Evolutionary conservation across 1,140 invertebrate genomes (phyloP).

Genomic region (Meloidogyne chitwoodi): DNA sequence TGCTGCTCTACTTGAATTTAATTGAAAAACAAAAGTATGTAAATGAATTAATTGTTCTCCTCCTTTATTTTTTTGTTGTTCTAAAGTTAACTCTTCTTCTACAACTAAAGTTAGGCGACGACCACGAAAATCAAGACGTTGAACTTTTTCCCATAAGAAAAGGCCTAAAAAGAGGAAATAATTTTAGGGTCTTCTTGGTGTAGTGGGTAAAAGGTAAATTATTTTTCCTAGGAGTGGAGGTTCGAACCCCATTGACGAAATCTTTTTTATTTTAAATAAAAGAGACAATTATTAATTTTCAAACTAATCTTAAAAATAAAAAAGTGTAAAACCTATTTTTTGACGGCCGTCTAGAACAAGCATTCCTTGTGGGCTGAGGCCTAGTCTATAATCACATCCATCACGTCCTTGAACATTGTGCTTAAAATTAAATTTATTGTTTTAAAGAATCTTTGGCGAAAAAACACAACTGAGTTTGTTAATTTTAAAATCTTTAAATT

Average conservation of each 20-base stretch:
- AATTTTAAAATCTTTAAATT: background rate
- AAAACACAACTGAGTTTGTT: too few species aligned
- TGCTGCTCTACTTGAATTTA: constrained; percentile 91
- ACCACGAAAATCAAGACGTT: constrained; percentile 53
- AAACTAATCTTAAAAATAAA: background rate
- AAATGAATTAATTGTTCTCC: constrained; percentile 50
- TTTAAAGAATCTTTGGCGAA: too few species aligned
- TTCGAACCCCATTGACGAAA: too few species aligned
- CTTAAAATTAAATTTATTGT: constrained; percentile 61
- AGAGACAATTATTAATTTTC: too few species aligned
- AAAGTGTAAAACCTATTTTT: constrained; percentile 76
- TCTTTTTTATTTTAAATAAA: too few species aligned
- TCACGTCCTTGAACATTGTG: constrained; percentile 64
- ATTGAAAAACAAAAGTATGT: constrained; percentile 65
- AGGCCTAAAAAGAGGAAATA: constrained; percentile 69
- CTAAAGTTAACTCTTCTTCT: constrained; percentile 54
- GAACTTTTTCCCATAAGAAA: constrained; percentile 79
- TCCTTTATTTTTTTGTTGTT: constrained; percentile 2
- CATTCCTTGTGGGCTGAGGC: constrained; percentile 91
- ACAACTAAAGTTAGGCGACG: constrained; percentile 58
- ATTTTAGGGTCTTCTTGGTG: too few species aligned
- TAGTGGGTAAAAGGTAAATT: too few species aligned
- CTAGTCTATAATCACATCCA: constrained; percentile 90
- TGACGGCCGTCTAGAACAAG: constrained; percentile 87
- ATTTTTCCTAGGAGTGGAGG: too few species aligned